Conservation (phyloP, 2,797 vertebrate species). For the Cossypha heuglini region DNA sequence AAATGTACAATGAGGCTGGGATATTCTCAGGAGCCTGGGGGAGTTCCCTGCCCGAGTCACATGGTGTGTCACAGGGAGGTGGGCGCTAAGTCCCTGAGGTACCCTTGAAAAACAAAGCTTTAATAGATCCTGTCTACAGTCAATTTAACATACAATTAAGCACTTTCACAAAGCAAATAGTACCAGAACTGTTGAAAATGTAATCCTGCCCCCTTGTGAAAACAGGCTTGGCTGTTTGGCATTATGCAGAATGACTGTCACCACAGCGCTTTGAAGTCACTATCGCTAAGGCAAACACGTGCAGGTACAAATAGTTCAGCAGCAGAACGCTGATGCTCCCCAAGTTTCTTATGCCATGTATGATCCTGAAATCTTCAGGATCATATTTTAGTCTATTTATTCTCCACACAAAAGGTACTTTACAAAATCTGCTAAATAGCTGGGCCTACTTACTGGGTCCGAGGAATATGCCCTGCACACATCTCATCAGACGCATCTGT, state of each 20-base stretch:
- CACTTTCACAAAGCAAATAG: conserved; percentile 51
- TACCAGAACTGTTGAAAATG: conserved; percentile 4
- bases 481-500: conserved; percentile 30
- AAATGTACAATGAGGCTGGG: neutral
- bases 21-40: neutral
- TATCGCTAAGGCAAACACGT: conserved; percentile 18
- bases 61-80: rapidly evolving
- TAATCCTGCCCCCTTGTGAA: conserved; percentile 54
- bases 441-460: conserved; percentile 46
- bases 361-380: conserved; percentile 44
- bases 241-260: conserved; percentile 53
- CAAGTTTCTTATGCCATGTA: conserved; percentile 38
- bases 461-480: neutral
- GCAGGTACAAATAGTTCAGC: conserved; percentile 61
- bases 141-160: conserved; percentile 60
- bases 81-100: neutral
- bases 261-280: conserved; percentile 30
- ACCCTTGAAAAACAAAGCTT: conserved; percentile 3
- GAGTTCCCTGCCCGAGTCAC: neutral
- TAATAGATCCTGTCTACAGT: conserved; percentile 44
- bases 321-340: conserved; percentile 31
- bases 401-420: conserved; percentile 51
- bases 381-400: conserved; percentile 55
- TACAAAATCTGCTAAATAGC: conserved; percentile 62
- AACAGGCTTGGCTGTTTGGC: neutral